These are phyloP conservation scores for Cnemophilus loriae DNA, from an alignment of 2,113 vertebrate species.

Conservation along the genomic window DNA sequence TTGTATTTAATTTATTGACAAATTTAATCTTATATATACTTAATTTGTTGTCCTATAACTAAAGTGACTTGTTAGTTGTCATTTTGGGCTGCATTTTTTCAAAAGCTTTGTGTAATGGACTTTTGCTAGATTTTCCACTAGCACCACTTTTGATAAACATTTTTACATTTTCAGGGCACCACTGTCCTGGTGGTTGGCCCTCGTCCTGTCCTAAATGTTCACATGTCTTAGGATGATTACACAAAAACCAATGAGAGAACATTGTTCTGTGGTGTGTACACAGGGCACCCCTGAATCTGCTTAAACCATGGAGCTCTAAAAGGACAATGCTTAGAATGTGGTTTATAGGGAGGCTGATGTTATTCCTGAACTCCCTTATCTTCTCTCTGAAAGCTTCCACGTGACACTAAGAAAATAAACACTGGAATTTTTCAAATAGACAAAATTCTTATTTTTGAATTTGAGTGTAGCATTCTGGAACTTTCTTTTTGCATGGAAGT, in stretches of 20 bases:
- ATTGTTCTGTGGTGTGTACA: background rate
- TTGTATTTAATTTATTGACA: background rate
- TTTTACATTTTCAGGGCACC: background rate
- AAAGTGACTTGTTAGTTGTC: background rate
- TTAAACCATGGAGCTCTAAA: background rate
- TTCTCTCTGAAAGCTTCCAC: background rate
- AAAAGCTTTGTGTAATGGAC: background rate
- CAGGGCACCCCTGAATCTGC: background rate
- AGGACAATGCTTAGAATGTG: background rate
- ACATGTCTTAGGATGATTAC: background rate
- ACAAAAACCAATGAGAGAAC: background rate
- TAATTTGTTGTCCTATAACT: background rate
- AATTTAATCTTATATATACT: background rate
- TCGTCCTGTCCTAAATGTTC: background rate
- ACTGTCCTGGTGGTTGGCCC: background rate
- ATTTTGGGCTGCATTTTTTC: background rate
- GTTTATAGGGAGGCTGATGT: background rate
- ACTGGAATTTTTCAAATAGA: background rate
- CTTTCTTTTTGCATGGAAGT: background rate
- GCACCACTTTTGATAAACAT: background rate
- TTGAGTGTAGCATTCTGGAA: background rate
- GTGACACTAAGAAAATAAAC: background rate
- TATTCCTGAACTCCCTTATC: background rate
- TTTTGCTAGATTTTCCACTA: background rate
- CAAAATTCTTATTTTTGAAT: background rate